Percentiles rank a stretch among this genome's conserved stretches.
Conservation (phyloP, 2,888 invertebrate genomes). For the Harmothoe impar region DNA sequence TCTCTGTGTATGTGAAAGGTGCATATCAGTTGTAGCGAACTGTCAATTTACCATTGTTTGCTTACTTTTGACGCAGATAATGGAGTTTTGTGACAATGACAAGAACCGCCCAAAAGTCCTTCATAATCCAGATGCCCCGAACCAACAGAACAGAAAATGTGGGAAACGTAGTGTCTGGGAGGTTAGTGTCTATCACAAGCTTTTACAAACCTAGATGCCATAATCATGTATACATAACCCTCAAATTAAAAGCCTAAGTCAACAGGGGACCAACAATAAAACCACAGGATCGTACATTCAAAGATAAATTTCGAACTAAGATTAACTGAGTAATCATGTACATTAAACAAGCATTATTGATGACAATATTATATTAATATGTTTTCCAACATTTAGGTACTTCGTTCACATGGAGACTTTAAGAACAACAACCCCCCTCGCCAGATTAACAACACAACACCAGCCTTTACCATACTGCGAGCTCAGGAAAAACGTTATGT, state of each 20-base stretch:
- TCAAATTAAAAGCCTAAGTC: background rate
- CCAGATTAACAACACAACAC: constrained; percentile 65
- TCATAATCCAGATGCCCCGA: constrained; percentile 87
- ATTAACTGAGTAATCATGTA: background rate
- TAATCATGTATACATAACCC: background rate
- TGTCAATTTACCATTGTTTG: no score
- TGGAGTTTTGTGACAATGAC: constrained; percentile 86
- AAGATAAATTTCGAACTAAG: background rate
- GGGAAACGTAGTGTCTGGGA: constrained; percentile 86
- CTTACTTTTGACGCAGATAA: constrained; percentile 20
- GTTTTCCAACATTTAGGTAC: constrained; percentile 62
- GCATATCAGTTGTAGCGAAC: no score
- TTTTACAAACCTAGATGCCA: background rate
- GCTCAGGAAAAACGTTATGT: constrained; percentile 63
- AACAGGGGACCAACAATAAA: background rate
- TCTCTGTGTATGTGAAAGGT: no score
- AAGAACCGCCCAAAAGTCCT: constrained; percentile 58
- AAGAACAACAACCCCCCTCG: constrained; percentile 65
- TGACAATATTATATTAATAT: background rate
- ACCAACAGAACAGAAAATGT: constrained; percentile 87
- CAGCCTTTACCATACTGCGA: constrained; percentile 68
- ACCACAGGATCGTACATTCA: background rate
- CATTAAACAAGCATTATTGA: background rate
- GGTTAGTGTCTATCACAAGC: constrained; percentile 77
- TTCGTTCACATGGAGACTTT: constrained; percentile 68